A percentile compares a stretch with the other conserved stretches of the same genome.
phyloP scores from a whole-genome alignment of 2,113 vertebrate genomes.

The Thunnus thynnus region DNA sequence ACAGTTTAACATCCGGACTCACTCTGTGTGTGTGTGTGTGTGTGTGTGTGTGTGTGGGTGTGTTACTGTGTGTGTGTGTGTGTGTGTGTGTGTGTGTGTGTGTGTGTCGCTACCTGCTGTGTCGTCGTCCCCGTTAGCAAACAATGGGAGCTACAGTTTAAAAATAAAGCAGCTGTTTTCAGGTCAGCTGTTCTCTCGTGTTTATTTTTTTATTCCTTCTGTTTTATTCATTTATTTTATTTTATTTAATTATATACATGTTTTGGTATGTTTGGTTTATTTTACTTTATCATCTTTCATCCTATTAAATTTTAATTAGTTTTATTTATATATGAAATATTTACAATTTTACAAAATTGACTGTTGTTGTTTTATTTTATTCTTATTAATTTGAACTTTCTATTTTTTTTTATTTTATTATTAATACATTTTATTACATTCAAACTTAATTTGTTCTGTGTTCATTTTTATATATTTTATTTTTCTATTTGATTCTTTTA shows the following conservation, averaged over 20 bases:
- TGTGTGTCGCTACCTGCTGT: slow-evolving; percentile 6
- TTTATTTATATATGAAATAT: too few relatives aligned
- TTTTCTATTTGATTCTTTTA: too few relatives aligned
- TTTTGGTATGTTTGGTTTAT: too few relatives aligned
- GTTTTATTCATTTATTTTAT: not conserved
- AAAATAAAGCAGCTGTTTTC: slow-evolving; percentile 26
- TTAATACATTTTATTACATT: too few relatives aligned
- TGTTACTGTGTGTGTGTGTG: slow-evolving; percentile 28
- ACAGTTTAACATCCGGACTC: slow-evolving; percentile 28
- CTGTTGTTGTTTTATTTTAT: too few relatives aligned
- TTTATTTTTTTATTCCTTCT: not conserved
- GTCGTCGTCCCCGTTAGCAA: not conserved
- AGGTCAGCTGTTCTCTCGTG: not conserved
- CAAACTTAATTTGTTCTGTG: too few relatives aligned
- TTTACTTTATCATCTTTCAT: too few relatives aligned
- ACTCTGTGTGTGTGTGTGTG: slow-evolving; percentile 24
- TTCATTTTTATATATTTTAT: too few relatives aligned
- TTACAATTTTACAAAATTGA: too few relatives aligned
- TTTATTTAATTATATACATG: not conserved
- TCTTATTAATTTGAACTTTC: too few relatives aligned
- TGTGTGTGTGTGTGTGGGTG: slow-evolving; percentile 17
- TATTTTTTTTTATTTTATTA: too few relatives aligned
- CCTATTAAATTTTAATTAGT: too few relatives aligned
- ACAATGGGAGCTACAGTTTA: slow-evolving; percentile 45
- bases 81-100: slow-evolving; percentile 20